These are phyloP conservation scores for Gobius niger DNA, from an alignment of 2,113 vertebrate genomes.

Conservation along the genomic window DNA sequence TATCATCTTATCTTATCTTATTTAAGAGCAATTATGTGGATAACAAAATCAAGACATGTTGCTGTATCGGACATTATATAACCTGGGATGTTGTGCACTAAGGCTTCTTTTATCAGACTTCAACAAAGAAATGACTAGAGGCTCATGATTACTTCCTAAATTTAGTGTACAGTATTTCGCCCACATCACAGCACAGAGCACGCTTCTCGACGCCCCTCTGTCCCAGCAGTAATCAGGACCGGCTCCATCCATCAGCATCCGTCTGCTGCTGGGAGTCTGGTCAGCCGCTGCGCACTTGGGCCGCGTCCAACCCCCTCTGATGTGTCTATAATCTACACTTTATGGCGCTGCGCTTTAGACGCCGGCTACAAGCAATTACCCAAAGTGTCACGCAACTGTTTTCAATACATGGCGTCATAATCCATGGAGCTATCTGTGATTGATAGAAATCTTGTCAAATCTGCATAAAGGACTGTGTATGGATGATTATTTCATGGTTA, in stretches of 20 bases:
- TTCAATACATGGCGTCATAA: constrained; percentile 27
- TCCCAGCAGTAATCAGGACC: constrained; percentile 44
- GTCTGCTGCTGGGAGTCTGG: constrained; percentile 29
- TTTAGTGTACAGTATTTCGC: no score
- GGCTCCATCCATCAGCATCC: constrained; percentile 54
- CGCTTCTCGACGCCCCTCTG: neutral
- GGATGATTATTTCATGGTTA: neutral
- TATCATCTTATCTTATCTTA: no score
- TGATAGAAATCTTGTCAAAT: constrained; percentile 26
- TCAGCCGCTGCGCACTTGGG: constrained; percentile 43
- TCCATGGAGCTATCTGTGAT: constrained; percentile 22
- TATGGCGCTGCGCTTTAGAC: constrained; percentile 44
- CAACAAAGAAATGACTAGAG: no score
- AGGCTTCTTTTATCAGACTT: no score
- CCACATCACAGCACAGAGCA: neutral
- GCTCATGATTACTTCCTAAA: no score
- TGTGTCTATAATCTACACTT: constrained; percentile 44
- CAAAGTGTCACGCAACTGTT: constrained; percentile 26
- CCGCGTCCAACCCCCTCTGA: constrained; percentile 42
- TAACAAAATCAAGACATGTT: no score
- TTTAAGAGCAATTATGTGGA: no score
- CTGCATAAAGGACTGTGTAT: neutral
- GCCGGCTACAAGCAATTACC: constrained; percentile 36
- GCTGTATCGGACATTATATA: no score
- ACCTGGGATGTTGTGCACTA: no score